Percentiles rank a stretch among this genome's conserved stretches.
phyloP scores from a whole-genome alignment of 2,888 invertebrate species.

The Apeira syringaria region DNA sequence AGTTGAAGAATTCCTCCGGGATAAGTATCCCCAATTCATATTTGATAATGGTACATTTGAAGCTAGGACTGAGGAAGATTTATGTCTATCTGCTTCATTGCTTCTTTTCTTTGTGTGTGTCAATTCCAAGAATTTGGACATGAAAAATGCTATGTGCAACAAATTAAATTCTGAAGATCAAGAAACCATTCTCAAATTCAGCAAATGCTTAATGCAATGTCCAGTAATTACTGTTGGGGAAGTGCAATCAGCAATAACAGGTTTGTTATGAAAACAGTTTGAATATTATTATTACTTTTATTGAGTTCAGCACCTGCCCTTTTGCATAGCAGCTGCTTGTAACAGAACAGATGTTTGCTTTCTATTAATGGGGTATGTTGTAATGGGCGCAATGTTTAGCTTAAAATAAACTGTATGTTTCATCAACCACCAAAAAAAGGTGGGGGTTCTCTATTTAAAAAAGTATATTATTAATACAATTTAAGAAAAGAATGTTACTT shows the following conservation, averaged over 20 bases:
- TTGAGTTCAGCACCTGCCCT: constrained; percentile 14
- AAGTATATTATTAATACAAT: no score
- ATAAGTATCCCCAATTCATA: constrained; percentile 78
- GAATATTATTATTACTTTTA: constrained; percentile 5
- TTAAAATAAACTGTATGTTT: no score
- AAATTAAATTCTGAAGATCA: constrained; percentile 77
- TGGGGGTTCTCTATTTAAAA: no score
- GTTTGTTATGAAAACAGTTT: constrained; percentile 30
- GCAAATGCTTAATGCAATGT: constrained; percentile 77
- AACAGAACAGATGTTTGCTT: constrained; percentile 21
- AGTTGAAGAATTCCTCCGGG: constrained; percentile 62
- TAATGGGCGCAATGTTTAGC: no score
- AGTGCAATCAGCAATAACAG: constrained; percentile 67
- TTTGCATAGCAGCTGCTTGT: constrained; percentile 17
- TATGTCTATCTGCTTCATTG: constrained; percentile 73
- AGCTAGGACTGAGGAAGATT: constrained; percentile 53
- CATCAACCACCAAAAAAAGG: no score
- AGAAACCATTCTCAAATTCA: constrained; percentile 78
- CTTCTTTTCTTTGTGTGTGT: constrained; percentile 79
- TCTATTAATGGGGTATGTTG: no score
- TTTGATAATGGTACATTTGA: constrained; percentile 61
- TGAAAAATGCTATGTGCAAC: constrained; percentile 82
- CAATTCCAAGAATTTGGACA: constrained; percentile 77
- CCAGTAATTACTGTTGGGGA: constrained; percentile 63
- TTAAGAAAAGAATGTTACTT: no score